These are phyloP conservation scores for Perodicticus potto DNA, from an alignment of 2,797 vertebrate species.

Conservation along the genomic window DNA sequence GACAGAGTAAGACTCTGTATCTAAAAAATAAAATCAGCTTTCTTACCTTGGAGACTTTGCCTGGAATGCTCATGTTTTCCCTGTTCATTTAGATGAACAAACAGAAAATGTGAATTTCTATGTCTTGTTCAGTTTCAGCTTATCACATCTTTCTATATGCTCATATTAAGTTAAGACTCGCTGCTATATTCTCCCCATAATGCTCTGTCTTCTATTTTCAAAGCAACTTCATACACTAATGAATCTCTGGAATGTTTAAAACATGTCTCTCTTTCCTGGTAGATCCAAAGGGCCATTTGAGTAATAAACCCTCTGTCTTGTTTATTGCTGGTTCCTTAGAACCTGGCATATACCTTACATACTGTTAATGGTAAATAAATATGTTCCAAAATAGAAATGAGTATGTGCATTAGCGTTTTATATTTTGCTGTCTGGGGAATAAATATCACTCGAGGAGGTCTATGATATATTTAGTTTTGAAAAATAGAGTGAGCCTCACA, in stretches of 20 bases:
- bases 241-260: slow-evolving; percentile 32
- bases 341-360: neutral
- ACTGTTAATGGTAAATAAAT: neutral
- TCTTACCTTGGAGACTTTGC: neutral
- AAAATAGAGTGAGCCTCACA: neutral
- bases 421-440: neutral
- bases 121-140: neutral
- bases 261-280: neutral
- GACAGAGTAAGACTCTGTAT: neutral
- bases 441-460: neutral
- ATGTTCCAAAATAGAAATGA: neutral
- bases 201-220: neutral
- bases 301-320: neutral
- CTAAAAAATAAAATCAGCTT: neutral
- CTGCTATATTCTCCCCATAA: neutral
- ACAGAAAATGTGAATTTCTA: neutral
- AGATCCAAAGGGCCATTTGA: neutral
- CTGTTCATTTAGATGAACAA: neutral
- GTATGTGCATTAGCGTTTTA: neutral
- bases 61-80: neutral
- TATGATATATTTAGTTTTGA: slow-evolving; percentile 1
- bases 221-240: neutral
- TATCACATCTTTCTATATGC: neutral
- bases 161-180: neutral
- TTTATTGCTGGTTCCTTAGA: neutral